Evolutionary conservation across 2,888 invertebrate genomes (phyloP).

Genomic region (Parascotia fuliginaria): DNA sequence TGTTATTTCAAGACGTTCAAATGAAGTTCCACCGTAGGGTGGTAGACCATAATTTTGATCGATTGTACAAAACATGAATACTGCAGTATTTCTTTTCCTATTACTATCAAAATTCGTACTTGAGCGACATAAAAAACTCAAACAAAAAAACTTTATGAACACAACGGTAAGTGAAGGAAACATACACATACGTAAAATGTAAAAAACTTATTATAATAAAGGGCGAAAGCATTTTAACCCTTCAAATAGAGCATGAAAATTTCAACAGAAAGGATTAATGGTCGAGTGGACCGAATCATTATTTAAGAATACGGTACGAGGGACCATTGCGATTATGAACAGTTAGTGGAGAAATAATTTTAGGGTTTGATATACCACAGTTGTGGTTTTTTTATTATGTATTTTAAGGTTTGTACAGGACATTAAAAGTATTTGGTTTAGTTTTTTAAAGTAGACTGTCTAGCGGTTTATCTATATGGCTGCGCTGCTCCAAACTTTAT

Average conservation of each 20-base stretch:
- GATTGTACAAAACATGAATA: too few species aligned
- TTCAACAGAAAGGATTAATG: constrained; percentile 64
- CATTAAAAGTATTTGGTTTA: too few species aligned
- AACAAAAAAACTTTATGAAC: neutral
- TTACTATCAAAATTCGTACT: too few species aligned
- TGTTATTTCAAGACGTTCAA: too few species aligned
- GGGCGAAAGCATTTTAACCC: constrained; percentile 54
- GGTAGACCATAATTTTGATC: too few species aligned
- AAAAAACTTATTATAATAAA: constrained; percentile 48
- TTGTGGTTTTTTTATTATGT: neutral
- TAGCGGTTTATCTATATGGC: too few species aligned
- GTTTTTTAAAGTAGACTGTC: too few species aligned
- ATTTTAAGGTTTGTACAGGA: too few species aligned
- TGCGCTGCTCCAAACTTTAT: too few species aligned
- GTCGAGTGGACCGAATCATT: constrained; percentile 54
- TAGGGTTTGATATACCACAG: constrained; percentile 28
- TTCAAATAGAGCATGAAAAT: constrained; percentile 66
- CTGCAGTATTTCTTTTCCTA: too few species aligned
- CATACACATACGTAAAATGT: constrained; percentile 18
- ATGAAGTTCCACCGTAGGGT: too few species aligned
- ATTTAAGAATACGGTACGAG: constrained; percentile 40
- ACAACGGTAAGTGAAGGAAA: constrained; percentile 6
- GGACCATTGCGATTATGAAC: constrained; percentile 44
- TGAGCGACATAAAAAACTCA: too few species aligned
- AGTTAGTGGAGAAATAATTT: constrained; percentile 45